Base-by-base conservation (phyloP, 2,113 vertebrate genomes). In the Gulo gulo region DNA sequence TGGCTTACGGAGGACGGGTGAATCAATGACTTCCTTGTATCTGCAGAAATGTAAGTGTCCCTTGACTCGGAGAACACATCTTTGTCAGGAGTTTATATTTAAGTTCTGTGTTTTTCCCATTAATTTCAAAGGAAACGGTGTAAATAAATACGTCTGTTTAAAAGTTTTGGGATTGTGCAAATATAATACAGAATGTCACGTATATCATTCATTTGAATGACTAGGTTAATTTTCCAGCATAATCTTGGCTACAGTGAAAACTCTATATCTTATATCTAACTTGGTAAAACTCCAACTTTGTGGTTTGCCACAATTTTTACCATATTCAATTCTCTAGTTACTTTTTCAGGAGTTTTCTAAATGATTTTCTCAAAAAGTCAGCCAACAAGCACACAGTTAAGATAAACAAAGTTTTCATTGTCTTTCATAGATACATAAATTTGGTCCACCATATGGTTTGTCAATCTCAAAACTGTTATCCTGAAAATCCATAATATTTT, bases 331-430 rank as follows among this genome's bases (percentile, higher is more conserved):
- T 94, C 88, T 96, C 47, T 88, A 91, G 79, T 74, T 97, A 88
- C 21, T 94, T 83, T 63, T 57, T 52, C 24, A 95, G 57, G 50
- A 39, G 84, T 94, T 97, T 97, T 94, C 76, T 91, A 97, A 97
- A 89, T 85, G 76, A 86, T 57, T 93, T 85, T 94, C 86, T 89
- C 76, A 82, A 84, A 87, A 97, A 80, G 78, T 85, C 89, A 94
- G 87, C 88, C 94, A 94, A 85, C 34, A 90, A 84, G 45, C 63
- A 73, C 78, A 69, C 7, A 69, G 94, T 65, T 86, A 95, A 89
- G 21, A 81, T 71, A 91, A 94, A 97, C 85, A 96, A 92, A 89
- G 50, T 8, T 47, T 69, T 71, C 52, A 63, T 69, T 96, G 95
- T 92, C 92, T 92, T 84, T 74, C 47, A 69, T 90, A 39, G 39